Evolutionary conservation across 2,888 invertebrate species (phyloP).

Genomic region (Drepana falcataria): DNA sequence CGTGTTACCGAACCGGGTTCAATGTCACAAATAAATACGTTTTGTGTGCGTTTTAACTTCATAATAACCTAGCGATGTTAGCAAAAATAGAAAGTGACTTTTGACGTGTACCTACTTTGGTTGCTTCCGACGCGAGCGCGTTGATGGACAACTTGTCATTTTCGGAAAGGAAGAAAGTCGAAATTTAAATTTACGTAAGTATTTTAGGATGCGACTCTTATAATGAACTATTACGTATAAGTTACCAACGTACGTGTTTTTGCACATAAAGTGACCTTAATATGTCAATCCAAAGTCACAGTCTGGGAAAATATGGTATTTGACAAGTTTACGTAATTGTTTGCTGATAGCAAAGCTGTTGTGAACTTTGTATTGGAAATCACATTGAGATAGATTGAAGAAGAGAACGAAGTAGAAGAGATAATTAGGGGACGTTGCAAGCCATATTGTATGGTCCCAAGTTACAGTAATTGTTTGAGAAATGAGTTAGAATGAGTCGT

Average conservation of each 20-base stretch:
- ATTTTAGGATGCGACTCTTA: not conserved
- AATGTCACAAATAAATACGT: slow-evolving; percentile 5
- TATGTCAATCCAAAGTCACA: too few species aligned
- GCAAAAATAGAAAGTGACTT: not conserved
- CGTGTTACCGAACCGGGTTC: slow-evolving; percentile 7
- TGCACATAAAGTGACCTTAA: too few species aligned
- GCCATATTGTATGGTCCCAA: too few species aligned
- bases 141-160: not conserved
- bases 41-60: not conserved
- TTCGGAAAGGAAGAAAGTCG: not conserved
- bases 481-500: too few species aligned
- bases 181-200: not conserved
- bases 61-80: not conserved
- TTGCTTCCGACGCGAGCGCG: not conserved
- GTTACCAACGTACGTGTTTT: not conserved
- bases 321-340: too few species aligned
- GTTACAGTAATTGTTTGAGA: too few species aligned
- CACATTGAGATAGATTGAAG: too few species aligned
- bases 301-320: too few species aligned
- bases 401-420: too few species aligned
- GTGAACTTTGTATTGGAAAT: too few species aligned
- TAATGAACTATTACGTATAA: not conserved
- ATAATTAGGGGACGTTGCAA: too few species aligned
- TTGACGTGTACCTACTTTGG: not conserved
- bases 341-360: too few species aligned